Percentiles rank a stretch among this genome's conserved stretches.
phyloP scores from a whole-genome alignment of 2,797 vertebrate species.

The Lepidocolaptes lacrymiger region DNA sequence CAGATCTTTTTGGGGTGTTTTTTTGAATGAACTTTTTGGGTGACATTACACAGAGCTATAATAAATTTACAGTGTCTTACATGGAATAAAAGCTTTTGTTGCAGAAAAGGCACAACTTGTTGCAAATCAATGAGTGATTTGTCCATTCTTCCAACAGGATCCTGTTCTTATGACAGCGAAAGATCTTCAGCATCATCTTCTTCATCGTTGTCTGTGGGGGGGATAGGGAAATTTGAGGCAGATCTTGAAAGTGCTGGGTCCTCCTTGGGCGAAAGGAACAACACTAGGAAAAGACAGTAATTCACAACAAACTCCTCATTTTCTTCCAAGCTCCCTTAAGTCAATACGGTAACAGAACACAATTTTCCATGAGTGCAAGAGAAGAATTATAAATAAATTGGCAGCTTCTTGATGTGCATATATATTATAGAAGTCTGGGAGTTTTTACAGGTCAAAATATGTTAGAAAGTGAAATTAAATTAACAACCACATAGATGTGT shows the following conservation, averaged over 20 bases:
- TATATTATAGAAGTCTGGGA: background rate
- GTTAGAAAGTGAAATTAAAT: background rate
- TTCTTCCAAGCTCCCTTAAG: background rate
- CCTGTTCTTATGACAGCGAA: background rate
- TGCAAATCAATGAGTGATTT: background rate
- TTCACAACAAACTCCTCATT: background rate
- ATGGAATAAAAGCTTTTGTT: background rate
- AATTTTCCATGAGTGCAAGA: background rate
- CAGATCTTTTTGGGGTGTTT: background rate
- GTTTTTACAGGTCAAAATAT: background rate
- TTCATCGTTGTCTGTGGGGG: background rate
- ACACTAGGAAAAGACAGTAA: background rate
- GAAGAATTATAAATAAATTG: background rate
- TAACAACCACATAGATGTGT: background rate
- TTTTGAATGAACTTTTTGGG: background rate
- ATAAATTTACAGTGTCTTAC: background rate
- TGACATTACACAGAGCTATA: background rate
- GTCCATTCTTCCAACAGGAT: background rate
- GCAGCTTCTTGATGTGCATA: background rate
- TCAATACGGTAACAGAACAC: background rate
- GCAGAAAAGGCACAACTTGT: background rate
- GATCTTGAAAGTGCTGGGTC: background rate
- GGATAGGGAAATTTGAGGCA: background rate
- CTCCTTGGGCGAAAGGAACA: background rate
- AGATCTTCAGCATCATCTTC: background rate